Evolutionary conservation across 2,888 invertebrate species (phyloP), one percentile per base, ranked within the genome.

Genomic region (Pegoplata infirma): DNA sequence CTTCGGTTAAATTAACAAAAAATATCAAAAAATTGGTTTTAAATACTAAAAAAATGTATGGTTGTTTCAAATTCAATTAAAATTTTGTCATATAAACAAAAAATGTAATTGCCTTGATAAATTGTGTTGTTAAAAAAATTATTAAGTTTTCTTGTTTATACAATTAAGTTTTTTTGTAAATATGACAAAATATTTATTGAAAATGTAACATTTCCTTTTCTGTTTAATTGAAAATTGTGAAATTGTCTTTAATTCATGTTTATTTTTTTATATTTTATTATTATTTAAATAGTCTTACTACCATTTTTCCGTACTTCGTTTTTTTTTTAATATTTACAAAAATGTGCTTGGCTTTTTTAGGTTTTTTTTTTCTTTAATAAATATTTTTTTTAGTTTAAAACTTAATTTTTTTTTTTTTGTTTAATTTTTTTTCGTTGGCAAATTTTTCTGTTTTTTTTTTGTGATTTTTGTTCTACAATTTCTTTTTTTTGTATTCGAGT

Each of bases 401-500:
- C 64, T 66, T 74, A 66, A 61, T 19, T 46, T 47, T 53, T 53
- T 44, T 16, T 36, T 44, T 8, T 19, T 19, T 28, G 36, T 40
- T 55, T 53, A 21, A 17, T 53, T 69, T 59, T n/a, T 47, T 66
- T 78, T 78, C 79, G 79, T 79, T 79, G 79, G 79, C 79, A 79
- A 75, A 64, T 58, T 73, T n/a, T 80, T 73, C 80, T 68, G 36
- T 76, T 64, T 64, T 61, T 46, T 25, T 69, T 73, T 76, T 71
- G 16, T 46, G 32, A 49, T 49, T 53, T 55, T 59, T 63, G 25
- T 75, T 66, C 47, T 69, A 59, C 49, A 49, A 63, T 25, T 53
- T 73, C n/a, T n/a, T n/a, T n/a, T n/a, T n/a, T n/a, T n/a, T 59
- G 12, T 21, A 44, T 23, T 58, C 36, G 17, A 40, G 56, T 56